Base-by-base conservation (phyloP, 1,140 invertebrate species). In the Meloidogyne floridensis region DNA sequence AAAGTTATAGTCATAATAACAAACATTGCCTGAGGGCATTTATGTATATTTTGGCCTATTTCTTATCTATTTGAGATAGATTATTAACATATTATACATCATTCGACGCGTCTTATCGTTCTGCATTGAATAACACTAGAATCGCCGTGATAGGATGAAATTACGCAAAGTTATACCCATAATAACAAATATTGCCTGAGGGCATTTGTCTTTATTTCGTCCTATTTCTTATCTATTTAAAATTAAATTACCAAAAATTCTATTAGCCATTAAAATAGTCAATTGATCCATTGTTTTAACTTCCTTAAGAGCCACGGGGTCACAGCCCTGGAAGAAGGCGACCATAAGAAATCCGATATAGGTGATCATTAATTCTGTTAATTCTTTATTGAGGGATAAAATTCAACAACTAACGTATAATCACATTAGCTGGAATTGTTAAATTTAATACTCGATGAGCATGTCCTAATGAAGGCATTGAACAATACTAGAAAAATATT, bases 301-400 rank as follows among this genome's bases (percentile, higher is more conserved):
- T 42, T 87, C 81, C 7, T 82, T 85, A 32, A 82, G 69, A 32
- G 84, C 86, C 5, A 87, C 53, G 15, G 86, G 86, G 71, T 87
- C 80, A 59, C 86, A 87, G 13, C 86, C 81, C 11, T 89, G 72
- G 75, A 88, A 87, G 75, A 86, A 88, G 32, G 87, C 86, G 47
- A 86, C 84, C 53, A 86, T 82, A 15, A 87, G 54, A 43, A 88
- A 56, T 3, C 86, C 86, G 15, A 88, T 59, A 56, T 84, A 85
- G 13, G 42, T 43, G 15, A 75, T 83, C 82, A 82, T 82, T 42
- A 82, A 43, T 18, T 32, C 80, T 86, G 72, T 32, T 72, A 76
- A 72, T 13, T 69, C n/a, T n/a, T 76, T 13, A 42, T n/a, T n/a
- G 32, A 32, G 32, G 2, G 32, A 32, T 32, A 32, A n/a, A 32